These are phyloP conservation scores for Sarcophilus harrisii DNA, from an alignment of 2,797 vertebrate genomes.

Conservation along the genomic window DNA sequence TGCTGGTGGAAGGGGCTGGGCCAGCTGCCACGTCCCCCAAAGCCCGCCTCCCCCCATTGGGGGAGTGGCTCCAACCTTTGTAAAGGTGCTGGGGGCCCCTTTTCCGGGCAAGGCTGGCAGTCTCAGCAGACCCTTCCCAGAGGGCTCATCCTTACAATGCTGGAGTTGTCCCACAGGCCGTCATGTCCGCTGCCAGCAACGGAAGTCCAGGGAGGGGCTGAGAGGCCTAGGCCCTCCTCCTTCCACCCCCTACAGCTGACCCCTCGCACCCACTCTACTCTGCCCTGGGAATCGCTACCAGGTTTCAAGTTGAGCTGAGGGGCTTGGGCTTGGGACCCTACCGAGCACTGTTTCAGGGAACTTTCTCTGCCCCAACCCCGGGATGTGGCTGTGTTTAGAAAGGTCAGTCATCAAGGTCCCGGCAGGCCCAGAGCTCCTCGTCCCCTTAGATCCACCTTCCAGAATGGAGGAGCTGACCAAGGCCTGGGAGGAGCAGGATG, in stretches of 20 bases:
- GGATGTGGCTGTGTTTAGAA: not conserved
- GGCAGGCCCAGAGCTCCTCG: not conserved
- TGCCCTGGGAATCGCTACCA: not conserved
- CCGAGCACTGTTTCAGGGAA: not conserved
- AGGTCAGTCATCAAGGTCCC: not conserved
- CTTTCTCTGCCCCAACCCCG: not conserved
- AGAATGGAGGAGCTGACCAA: not conserved
- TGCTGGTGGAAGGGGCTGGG: not conserved
- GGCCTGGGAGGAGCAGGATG: not conserved
- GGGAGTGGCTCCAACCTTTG: not conserved
- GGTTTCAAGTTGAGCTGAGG: not conserved
- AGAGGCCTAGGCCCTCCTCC: not conserved
- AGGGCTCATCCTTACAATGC: not conserved
- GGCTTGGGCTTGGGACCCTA: not conserved
- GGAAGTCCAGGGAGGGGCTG: not conserved
- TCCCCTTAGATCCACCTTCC: not conserved
- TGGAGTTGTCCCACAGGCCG: not conserved
- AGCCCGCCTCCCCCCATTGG: not conserved
- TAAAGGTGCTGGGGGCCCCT: not conserved
- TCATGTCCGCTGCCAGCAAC: conserved; percentile 1
- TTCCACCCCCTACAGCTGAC: not conserved
- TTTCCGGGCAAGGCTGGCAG: not conserved
- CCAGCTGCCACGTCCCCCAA: not conserved
- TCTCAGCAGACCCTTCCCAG: not conserved
- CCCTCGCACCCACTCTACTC: not conserved